Conservation (phyloP, 1,140 invertebrate genomes). For the Trichonephila clavata region DNA sequence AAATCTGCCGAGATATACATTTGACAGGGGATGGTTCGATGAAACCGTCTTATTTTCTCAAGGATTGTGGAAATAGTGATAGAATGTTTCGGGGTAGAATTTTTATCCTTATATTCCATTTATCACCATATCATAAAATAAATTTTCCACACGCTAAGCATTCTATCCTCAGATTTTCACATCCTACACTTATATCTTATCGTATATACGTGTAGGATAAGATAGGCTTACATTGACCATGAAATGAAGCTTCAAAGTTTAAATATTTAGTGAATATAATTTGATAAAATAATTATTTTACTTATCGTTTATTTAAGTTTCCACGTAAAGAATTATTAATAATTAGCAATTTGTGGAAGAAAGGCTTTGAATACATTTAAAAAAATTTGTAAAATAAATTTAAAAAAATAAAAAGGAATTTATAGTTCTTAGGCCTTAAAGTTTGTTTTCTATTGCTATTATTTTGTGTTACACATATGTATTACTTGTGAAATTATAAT, state of each 20-base stretch:
- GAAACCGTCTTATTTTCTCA: conserved; percentile 23
- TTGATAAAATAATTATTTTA: not conserved
- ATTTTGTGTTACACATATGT: not conserved
- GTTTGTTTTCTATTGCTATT: not conserved
- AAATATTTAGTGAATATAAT: not conserved
- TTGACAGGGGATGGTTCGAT: conserved; percentile 41
- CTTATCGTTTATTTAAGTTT: not conserved
- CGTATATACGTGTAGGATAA: not conserved
- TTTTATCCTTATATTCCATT: conserved; percentile 47
- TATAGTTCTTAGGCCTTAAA: not conserved
- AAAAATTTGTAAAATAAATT: not conserved
- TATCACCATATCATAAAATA: conserved; percentile 42
- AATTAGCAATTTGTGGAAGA: not conserved
- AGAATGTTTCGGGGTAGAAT: not conserved
- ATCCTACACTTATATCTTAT: not conserved
- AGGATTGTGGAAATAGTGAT: not conserved
- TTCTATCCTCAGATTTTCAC: not conserved
- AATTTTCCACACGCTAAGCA: not conserved
- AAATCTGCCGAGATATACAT: conserved; percentile 51
- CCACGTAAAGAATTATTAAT: not conserved
- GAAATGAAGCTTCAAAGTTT: not conserved
- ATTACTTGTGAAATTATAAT: not conserved
- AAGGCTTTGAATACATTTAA: not conserved
- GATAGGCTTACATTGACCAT: not conserved
- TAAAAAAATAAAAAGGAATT: not conserved